Percentiles rank a stretch among this genome's conserved stretches.
Evolutionary conservation across 2,888 invertebrate genomes (phyloP).

Genomic region (Leptopilina syphax): DNA sequence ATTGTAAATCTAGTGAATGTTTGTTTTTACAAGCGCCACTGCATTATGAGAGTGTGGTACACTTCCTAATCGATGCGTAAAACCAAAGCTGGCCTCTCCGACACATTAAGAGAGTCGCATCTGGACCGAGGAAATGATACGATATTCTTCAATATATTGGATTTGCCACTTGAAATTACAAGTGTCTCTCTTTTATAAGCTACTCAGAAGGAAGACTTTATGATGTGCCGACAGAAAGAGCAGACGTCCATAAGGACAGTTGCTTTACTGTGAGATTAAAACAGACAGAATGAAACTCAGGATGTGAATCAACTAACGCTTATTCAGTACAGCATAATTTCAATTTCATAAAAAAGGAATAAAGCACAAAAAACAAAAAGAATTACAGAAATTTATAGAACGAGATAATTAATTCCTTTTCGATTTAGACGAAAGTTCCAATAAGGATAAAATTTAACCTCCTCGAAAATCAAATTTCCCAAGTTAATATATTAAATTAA

Average conservation of each 20-base stretch:
- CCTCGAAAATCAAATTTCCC: no score
- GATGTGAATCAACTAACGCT: slow-evolving; percentile 3
- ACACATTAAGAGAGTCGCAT: slow-evolving; percentile 51
- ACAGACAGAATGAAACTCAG: slow-evolving; percentile 19
- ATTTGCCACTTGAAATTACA: slow-evolving; percentile 49
- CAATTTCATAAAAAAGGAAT: no score
- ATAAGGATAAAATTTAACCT: no score
- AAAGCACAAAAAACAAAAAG: no score
- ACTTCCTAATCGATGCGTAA: slow-evolving; percentile 27
- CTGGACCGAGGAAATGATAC: slow-evolving; percentile 52
- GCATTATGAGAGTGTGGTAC: background rate
- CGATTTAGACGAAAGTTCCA: no score
- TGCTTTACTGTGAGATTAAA: slow-evolving; percentile 48
- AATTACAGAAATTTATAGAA: no score
- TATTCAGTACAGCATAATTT: background rate
- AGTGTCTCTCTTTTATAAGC: slow-evolving; percentile 52
- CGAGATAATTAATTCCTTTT: no score
- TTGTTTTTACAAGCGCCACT: background rate
- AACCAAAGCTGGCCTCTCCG: slow-evolving; percentile 32
- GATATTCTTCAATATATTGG: slow-evolving; percentile 41
- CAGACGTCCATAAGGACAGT: slow-evolving; percentile 49
- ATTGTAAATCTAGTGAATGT: background rate
- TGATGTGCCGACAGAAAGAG: slow-evolving; percentile 54
- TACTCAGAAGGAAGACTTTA: slow-evolving; percentile 56
- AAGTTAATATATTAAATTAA: no score